Base-by-base conservation (phyloP, 2,797 vertebrate genomes). In the Urophycis tenuis region DNA sequence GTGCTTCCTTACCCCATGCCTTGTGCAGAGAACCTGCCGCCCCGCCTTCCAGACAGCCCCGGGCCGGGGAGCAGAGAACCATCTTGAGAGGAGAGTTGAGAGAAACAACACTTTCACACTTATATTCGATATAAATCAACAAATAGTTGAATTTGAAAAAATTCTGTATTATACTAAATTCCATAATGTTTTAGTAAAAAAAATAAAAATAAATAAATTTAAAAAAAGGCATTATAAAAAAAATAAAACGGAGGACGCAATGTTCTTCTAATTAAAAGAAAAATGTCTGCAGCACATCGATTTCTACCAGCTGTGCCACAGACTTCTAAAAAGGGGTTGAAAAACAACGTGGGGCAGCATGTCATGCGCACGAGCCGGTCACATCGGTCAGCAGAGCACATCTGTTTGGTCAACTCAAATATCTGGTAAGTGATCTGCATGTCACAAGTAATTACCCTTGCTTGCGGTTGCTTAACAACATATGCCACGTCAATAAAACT, bases 1-100 rank as follows among this genome's bases (percentile, higher is more conserved):
- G 89, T 91, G 88, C 90, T 90, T 85, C 88, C 96, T 94, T 91
- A 99, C 97, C 97, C 97, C 97, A 99, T 99, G 91, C 97, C 97
- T 93, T 99, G 97, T 71, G 96, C 96, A 41, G 97, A 99, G 92
- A 99, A 99, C 80, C 97, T 93, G 90, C 97, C 96, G 82, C 96
- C 97, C 86, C 97, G 92, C 85, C 97, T 93, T 88, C 95, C 96
- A 87, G 96, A 84, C 78, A 85, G 73, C 81, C 85, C 91, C 86
- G 79, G 3, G 34, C 60, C 74, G 88, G 81, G 81, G 31, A 81
- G 77, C 1, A 76, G 6, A 4, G 84, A 30, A 77, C 17, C 19
- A 10, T 19, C 72, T 12, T 75, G 78, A 34, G 22, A 15, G 29
- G 17, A 45, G n/a, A 39, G 25, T 36, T 25, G 0, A 17, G 19